These are phyloP conservation scores for Drosophila villosipedis DNA, from an alignment of 2,888 invertebrate genomes.

Conservation along the genomic window DNA sequence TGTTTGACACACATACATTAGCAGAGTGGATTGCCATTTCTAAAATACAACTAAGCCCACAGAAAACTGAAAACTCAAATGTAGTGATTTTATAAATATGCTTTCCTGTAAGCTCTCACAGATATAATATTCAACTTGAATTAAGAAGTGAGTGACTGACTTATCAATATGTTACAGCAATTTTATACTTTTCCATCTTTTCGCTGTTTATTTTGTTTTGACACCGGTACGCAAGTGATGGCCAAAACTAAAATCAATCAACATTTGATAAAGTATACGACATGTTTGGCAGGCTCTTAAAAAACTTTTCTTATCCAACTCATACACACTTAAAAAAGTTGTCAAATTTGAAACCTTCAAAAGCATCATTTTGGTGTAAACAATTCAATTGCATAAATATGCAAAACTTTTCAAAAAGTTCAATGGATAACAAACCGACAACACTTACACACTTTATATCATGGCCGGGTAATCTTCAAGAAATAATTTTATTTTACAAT, in stretches of 20 bases:
- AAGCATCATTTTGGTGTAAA: conserved; percentile 65
- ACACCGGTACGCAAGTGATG: conserved; percentile 2
- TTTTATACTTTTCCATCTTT: neutral
- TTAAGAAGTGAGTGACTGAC: neutral
- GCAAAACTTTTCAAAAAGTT: conserved; percentile 56
- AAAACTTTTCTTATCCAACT: conserved; percentile 35
- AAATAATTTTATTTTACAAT: conserved; percentile 68
- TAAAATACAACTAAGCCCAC: neutral
- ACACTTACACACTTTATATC: conserved; percentile 44
- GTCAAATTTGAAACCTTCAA: conserved; percentile 64
- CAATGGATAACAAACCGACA: conserved; percentile 16
- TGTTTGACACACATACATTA: neutral
- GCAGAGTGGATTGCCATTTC: neutral
- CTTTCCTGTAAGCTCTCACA: neutral
- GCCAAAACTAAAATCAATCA: conserved; percentile 65
- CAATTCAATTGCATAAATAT: conserved; percentile 78
- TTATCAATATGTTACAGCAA: conserved; percentile 41
- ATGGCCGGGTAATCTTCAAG: conserved; percentile 44
- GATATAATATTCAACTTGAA: neutral
- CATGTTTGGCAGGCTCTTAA: conserved; percentile 45
- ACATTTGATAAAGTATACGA: conserved; percentile 67
- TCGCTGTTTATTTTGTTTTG: neutral
- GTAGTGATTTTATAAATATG: neutral
- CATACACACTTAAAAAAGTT: conserved; percentile 22
- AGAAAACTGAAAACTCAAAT: neutral